These are phyloP conservation scores for Astropecten irregularis DNA, from an alignment of 53 echinoderm and acorn worm species.

Conservation along the genomic window DNA sequence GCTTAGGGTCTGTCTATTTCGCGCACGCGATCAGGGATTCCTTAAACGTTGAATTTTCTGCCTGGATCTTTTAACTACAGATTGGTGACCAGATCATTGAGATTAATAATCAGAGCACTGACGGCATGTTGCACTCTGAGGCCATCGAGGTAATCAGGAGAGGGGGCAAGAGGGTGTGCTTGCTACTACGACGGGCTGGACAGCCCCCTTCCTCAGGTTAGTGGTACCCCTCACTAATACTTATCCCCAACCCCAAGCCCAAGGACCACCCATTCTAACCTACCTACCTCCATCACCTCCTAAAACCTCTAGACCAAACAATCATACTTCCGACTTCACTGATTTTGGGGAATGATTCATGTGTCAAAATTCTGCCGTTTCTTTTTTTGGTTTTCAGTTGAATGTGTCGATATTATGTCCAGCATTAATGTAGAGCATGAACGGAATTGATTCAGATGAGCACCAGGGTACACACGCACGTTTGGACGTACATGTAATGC, in stretches of 20 bases:
- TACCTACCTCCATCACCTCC: background rate
- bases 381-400: too few relatives aligned
- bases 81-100: constrained; percentile 90
- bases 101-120: constrained; percentile 83
- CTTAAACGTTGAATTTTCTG: too few relatives aligned
- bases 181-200: constrained; percentile 70
- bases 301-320: background rate
- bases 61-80: too few relatives aligned
- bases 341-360: background rate
- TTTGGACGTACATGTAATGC: too few relatives aligned
- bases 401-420: too few relatives aligned
- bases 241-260: background rate
- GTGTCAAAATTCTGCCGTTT: too few relatives aligned
- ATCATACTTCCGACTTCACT: background rate
- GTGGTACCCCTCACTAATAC: constrained; percentile 1
- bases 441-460: background rate
- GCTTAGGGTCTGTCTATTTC: too few relatives aligned
- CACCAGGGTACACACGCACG: too few relatives aligned
- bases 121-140: constrained; percentile 84
- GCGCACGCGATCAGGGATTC: too few relatives aligned
- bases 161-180: constrained; percentile 68
- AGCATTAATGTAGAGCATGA: background rate
- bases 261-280: background rate
- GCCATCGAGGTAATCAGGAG: constrained; percentile 81
- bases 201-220: constrained; percentile 60